Conservation (phyloP, 2,797 vertebrate genomes). For the Mionectes olivaceus region DNA sequence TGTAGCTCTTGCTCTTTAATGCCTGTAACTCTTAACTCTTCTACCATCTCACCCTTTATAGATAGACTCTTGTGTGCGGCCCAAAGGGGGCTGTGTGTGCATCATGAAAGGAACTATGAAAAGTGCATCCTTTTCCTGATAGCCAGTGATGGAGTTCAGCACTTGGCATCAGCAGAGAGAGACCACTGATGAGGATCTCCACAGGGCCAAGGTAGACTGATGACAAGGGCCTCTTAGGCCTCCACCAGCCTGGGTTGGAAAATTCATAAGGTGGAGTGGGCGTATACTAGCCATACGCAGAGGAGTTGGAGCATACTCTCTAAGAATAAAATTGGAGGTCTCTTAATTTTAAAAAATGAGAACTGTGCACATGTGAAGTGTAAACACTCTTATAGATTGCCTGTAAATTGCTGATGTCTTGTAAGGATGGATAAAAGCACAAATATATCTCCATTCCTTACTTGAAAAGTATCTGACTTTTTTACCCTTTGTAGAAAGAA, state of each 20-base stretch:
- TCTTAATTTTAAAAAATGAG: background rate
- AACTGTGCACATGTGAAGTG: background rate
- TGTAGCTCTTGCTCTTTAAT: background rate
- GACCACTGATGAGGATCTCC: rapidly evolving
- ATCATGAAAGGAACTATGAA: background rate
- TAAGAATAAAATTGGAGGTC: background rate
- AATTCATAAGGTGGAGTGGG: background rate
- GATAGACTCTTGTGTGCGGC: background rate
- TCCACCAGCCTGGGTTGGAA: background rate
- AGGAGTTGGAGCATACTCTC: background rate
- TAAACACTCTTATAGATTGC: background rate
- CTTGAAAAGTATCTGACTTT: background rate
- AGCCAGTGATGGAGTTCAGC: background rate
- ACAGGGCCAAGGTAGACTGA: background rate
- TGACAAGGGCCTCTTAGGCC: background rate
- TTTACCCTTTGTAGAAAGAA: background rate
- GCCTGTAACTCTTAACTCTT: background rate
- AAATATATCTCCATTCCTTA: background rate
- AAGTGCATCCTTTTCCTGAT: background rate
- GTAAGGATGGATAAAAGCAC: background rate
- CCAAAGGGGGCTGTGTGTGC: background rate
- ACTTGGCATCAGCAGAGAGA: background rate
- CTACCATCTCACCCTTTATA: rapidly evolving
- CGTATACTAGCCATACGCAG: background rate
- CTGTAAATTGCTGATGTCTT: background rate